phyloP scores from a whole-genome alignment of 2,888 invertebrate genomes.

The Drosophila sordidula region DNA sequence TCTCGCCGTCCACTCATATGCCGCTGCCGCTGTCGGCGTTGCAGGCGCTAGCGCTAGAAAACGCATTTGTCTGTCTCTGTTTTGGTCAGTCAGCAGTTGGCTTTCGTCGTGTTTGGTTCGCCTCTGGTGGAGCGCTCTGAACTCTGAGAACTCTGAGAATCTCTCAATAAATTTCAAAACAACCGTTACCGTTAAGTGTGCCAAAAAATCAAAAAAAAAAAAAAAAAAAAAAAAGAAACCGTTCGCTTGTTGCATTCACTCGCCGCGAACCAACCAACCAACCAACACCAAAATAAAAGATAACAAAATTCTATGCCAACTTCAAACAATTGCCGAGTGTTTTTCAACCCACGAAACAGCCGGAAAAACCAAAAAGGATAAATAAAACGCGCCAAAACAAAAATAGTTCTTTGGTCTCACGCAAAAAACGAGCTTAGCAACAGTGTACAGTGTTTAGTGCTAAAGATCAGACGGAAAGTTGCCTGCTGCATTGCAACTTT shows the following conservation, averaged over 20 bases:
- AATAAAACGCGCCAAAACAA: conserved; percentile 49
- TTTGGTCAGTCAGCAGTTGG: conserved; percentile 86
- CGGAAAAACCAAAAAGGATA: not conserved
- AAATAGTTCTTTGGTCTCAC: conserved; percentile 7
- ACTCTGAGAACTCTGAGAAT: conserved; percentile 28
- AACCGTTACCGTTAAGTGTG: conserved; percentile 52
- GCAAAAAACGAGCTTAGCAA: not conserved
- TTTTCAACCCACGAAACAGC: not conserved
- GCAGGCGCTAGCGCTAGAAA: conserved; percentile 72
- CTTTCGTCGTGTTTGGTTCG: conserved; percentile 83
- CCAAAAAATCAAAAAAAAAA: too few relatives aligned
- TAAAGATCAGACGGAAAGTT: conserved; percentile 53
- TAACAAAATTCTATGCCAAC: not conserved
- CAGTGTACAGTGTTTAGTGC: conserved; percentile 68
- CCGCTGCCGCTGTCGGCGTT: conserved; percentile 48
- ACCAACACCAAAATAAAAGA: conserved; percentile 7
- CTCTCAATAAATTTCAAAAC: conserved; percentile 28
- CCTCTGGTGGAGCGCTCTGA: conserved; percentile 60
- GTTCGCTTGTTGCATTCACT: conserved; percentile 56
- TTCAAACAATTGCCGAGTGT: not conserved
- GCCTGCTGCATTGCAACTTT: conserved; percentile 61
- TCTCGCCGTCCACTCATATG: conserved; percentile 11
- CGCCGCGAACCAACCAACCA: conserved; percentile 39
- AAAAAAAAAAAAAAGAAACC: too few relatives aligned
- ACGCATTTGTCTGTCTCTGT: conserved; percentile 85